A percentile compares a stretch with the other conserved stretches of the same genome.
phyloP scores from a whole-genome alignment of 2,888 invertebrate species.

The Ochropleura leucogaster region DNA sequence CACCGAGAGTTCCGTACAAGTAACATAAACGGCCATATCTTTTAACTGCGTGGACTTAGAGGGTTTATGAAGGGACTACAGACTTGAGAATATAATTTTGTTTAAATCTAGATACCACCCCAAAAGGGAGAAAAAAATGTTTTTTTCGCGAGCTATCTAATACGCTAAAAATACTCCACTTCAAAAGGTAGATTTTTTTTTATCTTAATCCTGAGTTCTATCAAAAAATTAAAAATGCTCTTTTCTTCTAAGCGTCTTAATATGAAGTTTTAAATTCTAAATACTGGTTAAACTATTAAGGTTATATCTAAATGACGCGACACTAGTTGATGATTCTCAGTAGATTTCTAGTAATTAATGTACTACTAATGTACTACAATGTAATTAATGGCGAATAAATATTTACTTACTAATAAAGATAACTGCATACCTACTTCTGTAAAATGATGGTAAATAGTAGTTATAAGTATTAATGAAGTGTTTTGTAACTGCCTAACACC shows the following conservation, averaged over 20 bases:
- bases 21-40: too few relatives aligned
- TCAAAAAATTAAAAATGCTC: background rate
- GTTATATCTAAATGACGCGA: constrained; percentile 14
- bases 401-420: constrained; percentile 27
- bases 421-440: constrained; percentile 10
- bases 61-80: too few relatives aligned
- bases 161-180: too few relatives aligned
- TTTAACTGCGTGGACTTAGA: too few relatives aligned
- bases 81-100: too few relatives aligned
- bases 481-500: constrained; percentile 8
- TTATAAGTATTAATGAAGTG: constrained; percentile 13
- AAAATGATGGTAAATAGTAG: constrained; percentile 11
- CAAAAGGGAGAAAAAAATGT: too few relatives aligned
- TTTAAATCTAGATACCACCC: too few relatives aligned
- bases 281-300: background rate
- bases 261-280: background rate
- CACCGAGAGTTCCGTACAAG: too few relatives aligned
- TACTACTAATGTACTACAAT: too few relatives aligned
- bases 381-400: constrained; percentile 24
- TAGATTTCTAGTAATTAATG: constrained; percentile 6
- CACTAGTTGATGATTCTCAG: background rate
- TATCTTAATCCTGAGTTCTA: background rate
- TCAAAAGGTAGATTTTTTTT: too few relatives aligned
- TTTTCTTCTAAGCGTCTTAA: background rate
- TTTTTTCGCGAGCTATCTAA: too few relatives aligned